phyloP scores from a whole-genome alignment of 2,113 vertebrate genomes.

The Trogon surrucura region DNA sequence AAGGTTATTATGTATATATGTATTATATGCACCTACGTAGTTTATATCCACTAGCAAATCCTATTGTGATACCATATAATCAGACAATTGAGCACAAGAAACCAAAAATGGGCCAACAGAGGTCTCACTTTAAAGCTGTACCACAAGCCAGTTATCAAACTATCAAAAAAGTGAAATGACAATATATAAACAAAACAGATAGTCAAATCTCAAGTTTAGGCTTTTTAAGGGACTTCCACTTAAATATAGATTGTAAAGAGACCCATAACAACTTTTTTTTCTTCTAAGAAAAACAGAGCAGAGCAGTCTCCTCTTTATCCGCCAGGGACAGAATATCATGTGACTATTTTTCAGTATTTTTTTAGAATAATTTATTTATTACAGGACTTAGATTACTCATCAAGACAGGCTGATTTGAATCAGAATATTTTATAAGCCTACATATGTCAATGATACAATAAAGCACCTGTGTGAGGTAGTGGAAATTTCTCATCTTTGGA shows the following conservation, averaged over 20 bases:
- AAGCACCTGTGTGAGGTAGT: background rate
- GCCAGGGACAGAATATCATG: background rate
- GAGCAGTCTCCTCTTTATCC: background rate
- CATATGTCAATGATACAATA: background rate
- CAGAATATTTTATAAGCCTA: background rate
- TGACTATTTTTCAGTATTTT: background rate
- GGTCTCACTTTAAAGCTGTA: background rate
- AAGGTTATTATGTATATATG: background rate
- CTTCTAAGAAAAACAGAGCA: background rate
- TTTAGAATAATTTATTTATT: background rate
- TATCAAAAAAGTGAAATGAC: background rate
- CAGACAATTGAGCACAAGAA: background rate
- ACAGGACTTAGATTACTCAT: background rate
- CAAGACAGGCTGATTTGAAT: background rate
- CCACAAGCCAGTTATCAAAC: background rate
- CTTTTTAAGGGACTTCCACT: background rate
- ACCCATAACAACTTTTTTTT: background rate
- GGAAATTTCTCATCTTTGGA: background rate
- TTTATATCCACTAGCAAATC: background rate
- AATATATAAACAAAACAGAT: background rate
- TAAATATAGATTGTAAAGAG: background rate
- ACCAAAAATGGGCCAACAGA: background rate
- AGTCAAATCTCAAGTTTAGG: background rate
- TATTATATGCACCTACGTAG: background rate
- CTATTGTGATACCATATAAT: background rate